These are phyloP conservation scores for Adelognathus sp. DNA, from an alignment of 2,888 invertebrate species.

Conservation along the genomic window DNA sequence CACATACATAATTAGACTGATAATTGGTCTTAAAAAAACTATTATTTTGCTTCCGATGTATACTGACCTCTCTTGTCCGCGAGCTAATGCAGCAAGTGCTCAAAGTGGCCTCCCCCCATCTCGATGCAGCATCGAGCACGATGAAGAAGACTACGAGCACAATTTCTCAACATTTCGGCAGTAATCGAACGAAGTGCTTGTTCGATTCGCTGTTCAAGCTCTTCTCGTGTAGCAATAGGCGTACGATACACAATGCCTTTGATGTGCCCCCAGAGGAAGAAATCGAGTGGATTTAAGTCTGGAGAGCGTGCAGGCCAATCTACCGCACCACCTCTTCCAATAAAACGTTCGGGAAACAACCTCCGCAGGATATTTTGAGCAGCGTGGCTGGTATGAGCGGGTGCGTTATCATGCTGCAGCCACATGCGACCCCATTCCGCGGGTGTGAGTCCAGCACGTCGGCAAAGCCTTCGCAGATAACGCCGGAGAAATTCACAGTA, in stretches of 20 bases:
- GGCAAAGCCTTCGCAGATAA: too few species aligned
- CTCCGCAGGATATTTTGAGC: neutral
- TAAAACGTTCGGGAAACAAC: neutral
- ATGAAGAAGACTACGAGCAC: neutral
- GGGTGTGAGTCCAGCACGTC: too few species aligned
- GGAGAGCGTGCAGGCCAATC: conserved; percentile 10
- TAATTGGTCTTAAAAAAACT: too few species aligned
- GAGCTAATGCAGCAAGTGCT: neutral
- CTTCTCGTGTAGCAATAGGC: neutral
- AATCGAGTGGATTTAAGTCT: conserved; percentile 6
- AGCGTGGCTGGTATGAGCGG: neutral
- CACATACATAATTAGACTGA: too few species aligned
- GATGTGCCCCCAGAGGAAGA: neutral
- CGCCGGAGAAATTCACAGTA: too few species aligned
- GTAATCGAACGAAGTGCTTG: neutral
- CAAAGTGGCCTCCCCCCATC: neutral
- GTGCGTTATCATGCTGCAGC: conserved; percentile 10
- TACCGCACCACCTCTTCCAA: neutral
- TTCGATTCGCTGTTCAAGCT: conserved; percentile 7
- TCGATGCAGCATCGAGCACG: neutral
- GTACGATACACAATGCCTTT: neutral
- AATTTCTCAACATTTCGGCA: conserved; percentile 3
- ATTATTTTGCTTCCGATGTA: too few species aligned
- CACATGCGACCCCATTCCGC: too few species aligned
- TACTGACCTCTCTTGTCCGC: too few species aligned